Percentiles rank a stretch among this genome's conserved stretches.
phyloP scores from a whole-genome alignment of 2,113 vertebrate genomes.

The Tamias sibiricus region DNA sequence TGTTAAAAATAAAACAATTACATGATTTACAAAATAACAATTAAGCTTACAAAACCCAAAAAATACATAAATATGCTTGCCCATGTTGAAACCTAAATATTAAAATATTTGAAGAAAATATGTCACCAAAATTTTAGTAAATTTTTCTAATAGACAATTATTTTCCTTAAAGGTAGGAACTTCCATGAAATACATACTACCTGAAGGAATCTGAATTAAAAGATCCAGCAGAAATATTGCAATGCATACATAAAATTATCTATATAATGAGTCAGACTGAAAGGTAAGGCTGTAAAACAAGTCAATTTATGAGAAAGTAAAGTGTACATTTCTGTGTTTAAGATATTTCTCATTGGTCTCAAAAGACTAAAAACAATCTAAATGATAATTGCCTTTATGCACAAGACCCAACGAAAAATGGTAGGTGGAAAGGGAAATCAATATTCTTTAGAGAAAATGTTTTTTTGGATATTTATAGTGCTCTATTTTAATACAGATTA shows the following conservation, averaged over 20 bases:
- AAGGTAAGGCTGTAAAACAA: slow-evolving; percentile 49
- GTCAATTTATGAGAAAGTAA: slow-evolving; percentile 53
- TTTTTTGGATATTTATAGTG: neutral
- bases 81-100: neutral
- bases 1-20: neutral
- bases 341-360: slow-evolving; percentile 13
- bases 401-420: neutral
- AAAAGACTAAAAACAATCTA: slow-evolving; percentile 62
- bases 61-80: neutral
- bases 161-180: neutral
- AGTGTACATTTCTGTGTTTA: neutral
- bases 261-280: neutral
- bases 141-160: neutral
- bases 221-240: neutral
- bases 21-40: neutral
- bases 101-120: neutral
- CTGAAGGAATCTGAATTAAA: neutral
- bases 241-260: slow-evolving; percentile 5
- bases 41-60: neutral
- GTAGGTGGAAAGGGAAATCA: neutral
- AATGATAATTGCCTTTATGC: slow-evolving; percentile 57
- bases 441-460: slow-evolving; percentile 10
- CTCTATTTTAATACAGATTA: neutral
- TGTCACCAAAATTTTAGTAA: neutral
- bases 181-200: neutral